These are phyloP conservation scores for Urocolius indicus DNA, from an alignment of 2,113 vertebrate genomes.

Conservation along the genomic window DNA sequence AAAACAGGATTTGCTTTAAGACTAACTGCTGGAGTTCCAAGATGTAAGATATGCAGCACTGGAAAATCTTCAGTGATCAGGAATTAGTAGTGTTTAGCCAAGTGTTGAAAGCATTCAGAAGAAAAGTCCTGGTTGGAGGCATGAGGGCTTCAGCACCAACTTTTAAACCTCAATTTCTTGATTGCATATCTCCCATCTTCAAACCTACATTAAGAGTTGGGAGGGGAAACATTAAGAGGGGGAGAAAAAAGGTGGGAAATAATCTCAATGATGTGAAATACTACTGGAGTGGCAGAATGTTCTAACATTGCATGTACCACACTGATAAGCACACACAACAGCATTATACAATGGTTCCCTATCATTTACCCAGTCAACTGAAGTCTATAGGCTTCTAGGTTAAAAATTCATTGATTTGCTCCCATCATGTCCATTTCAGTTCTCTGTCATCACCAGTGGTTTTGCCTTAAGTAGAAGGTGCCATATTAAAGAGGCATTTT, in stretches of 20 bases:
- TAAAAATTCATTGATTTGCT: neutral
- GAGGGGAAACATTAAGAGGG: neutral
- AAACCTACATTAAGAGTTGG: constrained; percentile 79
- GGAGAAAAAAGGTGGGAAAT: neutral
- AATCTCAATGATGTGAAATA: neutral
- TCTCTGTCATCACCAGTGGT: neutral
- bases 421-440: neutral
- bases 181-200: constrained; percentile 94
- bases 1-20: constrained; percentile 87
- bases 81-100: constrained; percentile 85
- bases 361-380: neutral
- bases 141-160: constrained; percentile 89
- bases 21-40: constrained; percentile 83
- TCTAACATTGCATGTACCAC: neutral
- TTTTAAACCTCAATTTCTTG: constrained; percentile 89
- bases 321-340: neutral
- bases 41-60: constrained; percentile 88
- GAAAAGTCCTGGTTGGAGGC: constrained; percentile 89
- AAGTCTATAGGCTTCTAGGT: accelerated
- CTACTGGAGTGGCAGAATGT: neutral
- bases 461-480: neutral
- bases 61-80: constrained; percentile 81
- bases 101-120: constrained; percentile 85
- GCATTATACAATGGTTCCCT: neutral
- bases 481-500: neutral